Conservation (phyloP, 2,888 invertebrate species). For the Phalera bucephala region DNA sequence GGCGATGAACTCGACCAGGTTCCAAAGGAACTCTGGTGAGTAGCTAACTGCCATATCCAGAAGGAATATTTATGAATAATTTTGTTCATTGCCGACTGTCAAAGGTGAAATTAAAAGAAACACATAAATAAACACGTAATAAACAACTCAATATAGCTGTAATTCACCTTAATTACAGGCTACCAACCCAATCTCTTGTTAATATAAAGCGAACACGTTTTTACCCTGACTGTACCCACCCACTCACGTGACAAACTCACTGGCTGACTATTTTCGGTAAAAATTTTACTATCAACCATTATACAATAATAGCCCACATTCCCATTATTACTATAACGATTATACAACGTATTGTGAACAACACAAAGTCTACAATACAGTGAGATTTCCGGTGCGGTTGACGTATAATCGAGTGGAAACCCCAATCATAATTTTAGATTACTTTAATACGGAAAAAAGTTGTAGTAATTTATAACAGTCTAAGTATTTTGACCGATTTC, state of each 20-base stretch:
- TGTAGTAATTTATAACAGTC: background rate
- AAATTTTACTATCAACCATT: constrained; percentile 1
- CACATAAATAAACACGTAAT: constrained; percentile 40
- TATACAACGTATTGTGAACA: too few species aligned
- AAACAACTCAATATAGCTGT: constrained; percentile 40
- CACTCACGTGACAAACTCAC: constrained; percentile 32
- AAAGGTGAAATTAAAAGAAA: constrained; percentile 8
- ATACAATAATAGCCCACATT: background rate
- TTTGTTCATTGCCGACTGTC: background rate
- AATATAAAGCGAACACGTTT: constrained; percentile 42
- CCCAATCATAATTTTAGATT: constrained; percentile 3
- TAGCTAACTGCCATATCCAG: too few species aligned
- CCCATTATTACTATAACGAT: too few species aligned
- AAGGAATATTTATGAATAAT: too few species aligned
- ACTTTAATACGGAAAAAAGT: background rate
- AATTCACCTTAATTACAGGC: constrained; percentile 39
- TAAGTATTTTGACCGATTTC: background rate
- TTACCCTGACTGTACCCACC: constrained; percentile 23
- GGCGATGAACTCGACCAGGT: too few species aligned
- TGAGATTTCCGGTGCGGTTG: too few species aligned
- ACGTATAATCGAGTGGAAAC: too few species aligned
- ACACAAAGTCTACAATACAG: too few species aligned
- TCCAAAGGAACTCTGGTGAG: too few species aligned
- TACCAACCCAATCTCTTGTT: constrained; percentile 38
- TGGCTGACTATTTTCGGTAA: constrained; percentile 12